Percentiles rank a stretch among this genome's conserved stretches.
These are phyloP conservation scores for Piscicola geometra DNA, from an alignment of 2,888 invertebrate genomes.

Conservation along the genomic window DNA sequence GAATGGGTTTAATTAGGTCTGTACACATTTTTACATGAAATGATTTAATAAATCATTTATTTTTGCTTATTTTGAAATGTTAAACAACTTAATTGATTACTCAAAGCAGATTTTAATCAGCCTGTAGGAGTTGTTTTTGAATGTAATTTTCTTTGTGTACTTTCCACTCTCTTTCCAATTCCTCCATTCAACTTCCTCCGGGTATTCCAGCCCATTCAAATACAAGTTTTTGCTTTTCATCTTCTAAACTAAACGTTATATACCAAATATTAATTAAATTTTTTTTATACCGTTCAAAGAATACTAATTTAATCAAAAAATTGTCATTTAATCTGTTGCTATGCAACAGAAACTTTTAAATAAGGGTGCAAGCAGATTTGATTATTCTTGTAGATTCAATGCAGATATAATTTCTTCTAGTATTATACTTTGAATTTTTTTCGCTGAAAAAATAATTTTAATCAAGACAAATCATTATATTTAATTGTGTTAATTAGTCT, in stretches of 20 bases:
- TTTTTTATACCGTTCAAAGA: no score
- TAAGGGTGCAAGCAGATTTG: background rate
- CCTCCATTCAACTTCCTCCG: background rate
- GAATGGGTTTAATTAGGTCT: background rate
- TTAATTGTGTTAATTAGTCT: no score
- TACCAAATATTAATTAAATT: no score
- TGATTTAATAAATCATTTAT: no score
- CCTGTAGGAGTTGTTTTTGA: background rate
- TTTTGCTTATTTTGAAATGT: no score
- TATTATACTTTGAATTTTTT: no score
- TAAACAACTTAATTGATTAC: no score
- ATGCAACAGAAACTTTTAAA: background rate
- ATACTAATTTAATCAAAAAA: no score
- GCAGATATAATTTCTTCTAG: background rate
- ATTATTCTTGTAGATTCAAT: background rate
- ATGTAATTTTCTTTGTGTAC: background rate
- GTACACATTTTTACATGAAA: no score
- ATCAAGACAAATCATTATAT: no score
- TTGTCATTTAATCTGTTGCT: background rate
- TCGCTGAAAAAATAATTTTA: no score
- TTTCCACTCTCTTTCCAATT: background rate
- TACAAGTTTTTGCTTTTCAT: background rate
- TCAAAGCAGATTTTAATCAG: background rate
- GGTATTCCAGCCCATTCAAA: constrained; percentile 12
- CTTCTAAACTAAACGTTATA: background rate